phyloP scores from a whole-genome alignment of 2,113 vertebrate genomes.

The Pelodiscus sinensis region DNA sequence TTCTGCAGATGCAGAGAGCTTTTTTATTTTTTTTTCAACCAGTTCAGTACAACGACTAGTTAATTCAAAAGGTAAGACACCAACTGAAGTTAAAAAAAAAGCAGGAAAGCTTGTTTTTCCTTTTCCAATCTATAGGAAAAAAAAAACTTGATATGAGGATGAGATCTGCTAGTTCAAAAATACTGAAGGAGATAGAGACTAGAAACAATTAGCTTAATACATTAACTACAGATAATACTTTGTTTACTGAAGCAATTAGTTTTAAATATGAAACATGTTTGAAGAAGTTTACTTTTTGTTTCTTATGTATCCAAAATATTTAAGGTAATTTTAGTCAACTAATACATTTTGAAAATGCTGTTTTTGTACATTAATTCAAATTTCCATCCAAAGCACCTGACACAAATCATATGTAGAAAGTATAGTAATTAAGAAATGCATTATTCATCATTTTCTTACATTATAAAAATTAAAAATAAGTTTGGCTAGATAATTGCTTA shows the following conservation, averaged over 20 bases:
- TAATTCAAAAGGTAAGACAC: background rate
- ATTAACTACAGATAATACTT: too few species aligned
- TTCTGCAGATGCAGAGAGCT: background rate
- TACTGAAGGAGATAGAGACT: too few species aligned
- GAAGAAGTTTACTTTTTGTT: background rate
- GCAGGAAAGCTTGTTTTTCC: background rate
- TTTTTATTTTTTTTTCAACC: background rate
- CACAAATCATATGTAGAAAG: background rate
- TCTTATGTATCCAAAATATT: background rate
- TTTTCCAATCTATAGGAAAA: background rate
- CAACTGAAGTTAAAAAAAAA: background rate
- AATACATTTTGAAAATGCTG: background rate
- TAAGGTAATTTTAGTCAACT: background rate
- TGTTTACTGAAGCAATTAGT: background rate
- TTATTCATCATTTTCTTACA: background rate
- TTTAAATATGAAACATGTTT: background rate
- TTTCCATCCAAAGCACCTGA: background rate
- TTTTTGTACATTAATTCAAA: background rate
- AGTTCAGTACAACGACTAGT: background rate
- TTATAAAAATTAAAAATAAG: background rate
- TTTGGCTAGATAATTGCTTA: background rate
- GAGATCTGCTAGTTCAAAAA: too few species aligned
- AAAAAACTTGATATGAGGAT: background rate
- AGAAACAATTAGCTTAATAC: too few species aligned
- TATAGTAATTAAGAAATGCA: background rate